Conservation (phyloP, 2,113 vertebrate species). For the Leuciscus idus region DNA sequence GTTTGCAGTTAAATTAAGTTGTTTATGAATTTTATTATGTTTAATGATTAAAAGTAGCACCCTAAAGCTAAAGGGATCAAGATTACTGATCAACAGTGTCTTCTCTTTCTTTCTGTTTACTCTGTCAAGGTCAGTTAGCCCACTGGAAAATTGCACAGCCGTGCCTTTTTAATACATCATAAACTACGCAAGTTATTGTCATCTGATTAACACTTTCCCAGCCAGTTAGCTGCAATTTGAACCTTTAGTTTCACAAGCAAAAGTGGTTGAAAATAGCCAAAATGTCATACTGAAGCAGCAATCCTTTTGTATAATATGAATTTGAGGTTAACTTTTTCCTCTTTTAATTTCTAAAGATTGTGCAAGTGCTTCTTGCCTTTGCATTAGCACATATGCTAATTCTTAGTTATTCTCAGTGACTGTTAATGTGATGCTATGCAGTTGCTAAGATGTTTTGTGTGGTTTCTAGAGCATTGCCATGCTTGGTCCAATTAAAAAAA, state of each 20-base stretch:
- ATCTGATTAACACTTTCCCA: not conserved
- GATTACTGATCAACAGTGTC: not conserved
- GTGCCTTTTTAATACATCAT: not conserved
- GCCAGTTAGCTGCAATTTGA: not conserved
- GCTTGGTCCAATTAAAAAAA: no score
- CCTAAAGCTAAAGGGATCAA: not conserved
- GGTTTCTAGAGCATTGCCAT: not conserved
- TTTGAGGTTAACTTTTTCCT: not conserved
- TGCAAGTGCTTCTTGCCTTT: not conserved
- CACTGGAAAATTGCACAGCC: not conserved
- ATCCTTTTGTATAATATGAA: not conserved
- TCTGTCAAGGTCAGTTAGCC: not conserved
- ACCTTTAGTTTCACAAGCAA: not conserved
- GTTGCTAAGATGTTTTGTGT: not conserved
- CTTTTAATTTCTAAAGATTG: not conserved
- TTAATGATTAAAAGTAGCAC: not conserved
- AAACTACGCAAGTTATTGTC: not conserved
- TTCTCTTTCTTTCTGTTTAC: not conserved
- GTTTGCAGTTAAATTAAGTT: not conserved
- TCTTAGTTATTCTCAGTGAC: no score
- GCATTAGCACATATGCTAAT: not conserved
- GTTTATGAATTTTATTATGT: not conserved
- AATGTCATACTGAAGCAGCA: not conserved
- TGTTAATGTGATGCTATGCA: no score
- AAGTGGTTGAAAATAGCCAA: not conserved